These are phyloP conservation scores for Geococcyx californianus DNA, from an alignment of 2,113 vertebrate species.

Conservation along the genomic window DNA sequence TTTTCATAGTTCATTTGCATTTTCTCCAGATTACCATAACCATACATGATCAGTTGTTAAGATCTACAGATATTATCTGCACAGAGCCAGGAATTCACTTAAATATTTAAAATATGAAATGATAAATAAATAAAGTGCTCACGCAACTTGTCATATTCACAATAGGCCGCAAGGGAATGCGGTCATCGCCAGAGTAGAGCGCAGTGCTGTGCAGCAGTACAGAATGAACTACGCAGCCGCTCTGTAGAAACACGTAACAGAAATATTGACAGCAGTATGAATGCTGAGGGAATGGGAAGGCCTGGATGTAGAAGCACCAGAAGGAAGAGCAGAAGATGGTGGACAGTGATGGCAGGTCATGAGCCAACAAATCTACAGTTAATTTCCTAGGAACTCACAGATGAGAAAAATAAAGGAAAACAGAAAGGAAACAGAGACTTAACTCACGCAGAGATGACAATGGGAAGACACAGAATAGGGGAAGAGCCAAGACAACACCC, in stretches of 20 bases:
- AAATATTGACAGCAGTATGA: neutral
- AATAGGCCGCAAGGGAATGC: neutral
- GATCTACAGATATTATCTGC: slow-evolving; percentile 58
- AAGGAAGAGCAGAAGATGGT: too few relatives aligned
- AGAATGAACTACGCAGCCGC: neutral
- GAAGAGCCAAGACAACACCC: neutral
- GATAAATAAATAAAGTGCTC: slow-evolving; percentile 18
- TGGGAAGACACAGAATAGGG: neutral
- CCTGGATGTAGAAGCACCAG: neutral
- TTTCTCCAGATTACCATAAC: slow-evolving; percentile 62
- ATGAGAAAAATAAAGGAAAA: neutral
- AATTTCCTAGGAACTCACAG: neutral
- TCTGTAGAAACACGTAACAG: neutral
- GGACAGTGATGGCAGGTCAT: neutral
- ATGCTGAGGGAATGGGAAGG: neutral
- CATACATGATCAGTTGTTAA: slow-evolving; percentile 47
- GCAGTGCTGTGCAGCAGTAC: neutral
- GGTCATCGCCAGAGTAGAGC: neutral
- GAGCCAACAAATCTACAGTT: neutral
- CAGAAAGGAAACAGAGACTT: neutral
- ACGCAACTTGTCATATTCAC: neutral
- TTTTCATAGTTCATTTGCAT: slow-evolving; percentile 57
- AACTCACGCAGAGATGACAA: neutral
- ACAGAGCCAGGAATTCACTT: neutral
- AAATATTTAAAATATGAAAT: slow-evolving; percentile 30